Evolutionary conservation across 2,888 invertebrate species (phyloP), one percentile per base, ranked within the genome.

Genomic region (Ischnura elegans): DNA sequence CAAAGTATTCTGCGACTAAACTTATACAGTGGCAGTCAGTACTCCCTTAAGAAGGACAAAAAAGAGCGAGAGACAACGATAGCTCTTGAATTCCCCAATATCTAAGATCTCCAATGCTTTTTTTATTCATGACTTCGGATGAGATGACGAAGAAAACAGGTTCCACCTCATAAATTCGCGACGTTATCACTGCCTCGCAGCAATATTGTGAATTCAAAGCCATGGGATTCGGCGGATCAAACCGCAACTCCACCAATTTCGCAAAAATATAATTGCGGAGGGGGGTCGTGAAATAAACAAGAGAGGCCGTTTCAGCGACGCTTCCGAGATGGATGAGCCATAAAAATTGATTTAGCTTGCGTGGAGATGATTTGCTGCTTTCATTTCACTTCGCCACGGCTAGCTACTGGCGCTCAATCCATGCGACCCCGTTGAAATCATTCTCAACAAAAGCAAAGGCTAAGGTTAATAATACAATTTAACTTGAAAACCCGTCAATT

Each of bases 121-220:
- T 76, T 76, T 76, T 29, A 76, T 76, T 76, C 36, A 29, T 36
- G 76, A 36, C 36, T 10, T 36, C 36, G 16, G 76, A 76, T 36
- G 76, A 13, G 76, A 51, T 51, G 51, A n/a, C 25, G 25, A 8
- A 36, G 29, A 76, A 76, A 5, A 76, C 36, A 76, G 76, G 36
- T 36, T 76, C 36, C 29, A n/a, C 36, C 76, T 16, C 76, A 76
- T 76, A 76, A 76, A 76, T 76, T 36, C 36, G 76, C 76, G 10
- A 76, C 36, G 76, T 76, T 76, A 61, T 76, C 76, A 76, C 76
- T 36, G 76, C 76, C 76, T 76, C 16, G 76, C 76, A 25, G 76
- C 76, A 36, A 76, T 76, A 76, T 29, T 76, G 29, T 13, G 36
- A 29, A 36, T 76, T 76, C 76, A 36, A 76, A 36, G 29, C 36